Evolutionary conservation across 2,113 vertebrate species (phyloP).

Genomic region (Calidris pugnax): DNA sequence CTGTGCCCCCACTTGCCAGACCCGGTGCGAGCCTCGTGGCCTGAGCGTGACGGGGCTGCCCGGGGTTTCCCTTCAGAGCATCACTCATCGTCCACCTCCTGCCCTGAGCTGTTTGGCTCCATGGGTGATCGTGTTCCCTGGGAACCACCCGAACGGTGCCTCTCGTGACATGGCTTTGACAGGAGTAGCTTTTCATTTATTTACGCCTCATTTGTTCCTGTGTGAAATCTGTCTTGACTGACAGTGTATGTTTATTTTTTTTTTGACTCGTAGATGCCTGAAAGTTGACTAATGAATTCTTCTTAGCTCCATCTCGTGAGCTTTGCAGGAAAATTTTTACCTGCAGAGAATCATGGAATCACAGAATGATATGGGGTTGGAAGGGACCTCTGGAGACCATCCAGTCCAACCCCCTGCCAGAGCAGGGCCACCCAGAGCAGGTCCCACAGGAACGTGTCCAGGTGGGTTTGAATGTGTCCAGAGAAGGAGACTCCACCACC

Average conservation of each 20-base stretch:
- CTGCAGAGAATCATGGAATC: neutral
- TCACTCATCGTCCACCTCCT: conserved; percentile 13
- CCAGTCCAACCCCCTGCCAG: neutral
- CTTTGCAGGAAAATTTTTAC: neutral
- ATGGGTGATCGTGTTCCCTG: neutral
- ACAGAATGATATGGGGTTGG: neutral
- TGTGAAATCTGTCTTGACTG: conserved; percentile 8
- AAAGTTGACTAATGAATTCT: conserved; percentile 48
- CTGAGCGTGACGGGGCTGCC: neutral
- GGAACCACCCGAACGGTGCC: neutral
- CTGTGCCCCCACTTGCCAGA: conserved; percentile 37
- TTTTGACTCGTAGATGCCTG: conserved; percentile 2
- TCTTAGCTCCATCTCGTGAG: neutral
- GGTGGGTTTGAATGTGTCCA: neutral
- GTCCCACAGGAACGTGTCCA: too few relatives aligned
- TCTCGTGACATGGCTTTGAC: conserved; percentile 42
- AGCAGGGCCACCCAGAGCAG: too few relatives aligned
- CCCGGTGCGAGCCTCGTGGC: conserved; percentile 19
- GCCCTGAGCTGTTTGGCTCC: neutral
- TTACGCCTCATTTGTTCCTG: conserved; percentile 20
- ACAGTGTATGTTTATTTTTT: neutral
- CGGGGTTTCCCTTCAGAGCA: conserved; percentile 53
- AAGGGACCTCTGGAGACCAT: neutral
- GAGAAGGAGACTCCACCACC: neutral
- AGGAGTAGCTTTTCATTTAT: conserved; percentile 48